These are phyloP conservation scores for Lacanobia oleracea DNA, from an alignment of 2,888 invertebrate genomes.

Conservation along the genomic window DNA sequence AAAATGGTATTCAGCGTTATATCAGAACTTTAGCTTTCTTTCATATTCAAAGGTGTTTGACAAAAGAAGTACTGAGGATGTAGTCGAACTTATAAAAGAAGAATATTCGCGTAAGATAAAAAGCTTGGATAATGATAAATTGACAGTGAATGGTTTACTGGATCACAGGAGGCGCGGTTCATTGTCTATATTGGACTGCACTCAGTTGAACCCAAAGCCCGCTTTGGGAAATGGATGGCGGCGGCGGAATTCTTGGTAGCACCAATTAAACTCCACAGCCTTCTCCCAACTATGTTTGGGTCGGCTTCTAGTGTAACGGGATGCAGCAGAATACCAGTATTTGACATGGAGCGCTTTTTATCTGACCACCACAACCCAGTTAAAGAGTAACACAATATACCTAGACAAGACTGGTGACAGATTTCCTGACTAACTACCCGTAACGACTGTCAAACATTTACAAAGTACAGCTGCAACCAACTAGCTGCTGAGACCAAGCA, in stretches of 20 bases:
- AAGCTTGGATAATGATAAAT: not conserved
- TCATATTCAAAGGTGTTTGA: not conserved
- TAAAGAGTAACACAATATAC: too few relatives aligned
- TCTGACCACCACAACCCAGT: too few relatives aligned
- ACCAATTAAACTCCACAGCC: not conserved
- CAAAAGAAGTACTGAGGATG: not conserved
- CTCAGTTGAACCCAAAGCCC: not conserved
- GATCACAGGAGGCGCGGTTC: not conserved
- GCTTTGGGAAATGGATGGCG: not conserved
- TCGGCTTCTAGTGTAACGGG: too few relatives aligned
- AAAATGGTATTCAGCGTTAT: not conserved
- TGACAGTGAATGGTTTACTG: not conserved
- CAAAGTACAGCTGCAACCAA: too few relatives aligned
- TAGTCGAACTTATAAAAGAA: not conserved
- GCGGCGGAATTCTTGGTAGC: not conserved
- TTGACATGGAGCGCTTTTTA: too few relatives aligned
- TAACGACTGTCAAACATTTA: too few relatives aligned
- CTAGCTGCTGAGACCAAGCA: too few relatives aligned
- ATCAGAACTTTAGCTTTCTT: not conserved
- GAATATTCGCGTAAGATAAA: not conserved
- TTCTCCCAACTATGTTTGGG: too few relatives aligned
- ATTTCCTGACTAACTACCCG: too few relatives aligned
- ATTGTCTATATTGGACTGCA: not conserved
- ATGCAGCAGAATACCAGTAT: too few relatives aligned
- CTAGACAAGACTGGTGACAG: too few relatives aligned